Evolutionary conservation across 1,140 invertebrate species (phyloP), one percentile per base, ranked within the genome.

Genomic region (Ectropis grisescens): DNA sequence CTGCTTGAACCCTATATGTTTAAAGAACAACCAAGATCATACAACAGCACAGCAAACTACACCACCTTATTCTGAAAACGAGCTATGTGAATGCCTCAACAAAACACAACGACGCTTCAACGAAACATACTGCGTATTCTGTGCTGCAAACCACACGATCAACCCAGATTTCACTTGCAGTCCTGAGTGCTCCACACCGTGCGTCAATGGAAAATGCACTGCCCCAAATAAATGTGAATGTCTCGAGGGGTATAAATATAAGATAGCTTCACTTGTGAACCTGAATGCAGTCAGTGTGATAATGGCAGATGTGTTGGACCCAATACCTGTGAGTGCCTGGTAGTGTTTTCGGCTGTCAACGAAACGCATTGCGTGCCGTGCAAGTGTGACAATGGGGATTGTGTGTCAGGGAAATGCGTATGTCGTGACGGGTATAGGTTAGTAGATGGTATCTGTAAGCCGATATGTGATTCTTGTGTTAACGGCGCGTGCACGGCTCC

Each of bases 301-400:
- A 82, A 84, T 41, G 81, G 83, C 0, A 66, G 59, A 12, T 89
- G 87, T 37, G 41, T 58, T 4, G 71, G 60, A 0, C 86, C 86
- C 6, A 66, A 86, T 13, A 19, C 8, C 3, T 19, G 16, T 19
- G 8, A 8, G 3, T 19, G 16, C 8, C 16, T 19, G 3, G 16
- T 4, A 19, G 16, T 3, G 3, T 19, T 4, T 19, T 19, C 16
- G 8, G 16, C 16, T 4, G 16, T 19, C 16, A 8, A 19, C 8
- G 16, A 19, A 8, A 4, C 16, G 3, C 3, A 3, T 19, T 19
- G 16, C 16, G 16, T 8, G 8, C n/a, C n/a, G n/a, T n/a, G n/a
- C n/a, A n/a, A n/a, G n/a, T n/a, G n/a, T n/a, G n/a, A n/a, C n/a
- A n/a, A n/a, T n/a, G n/a, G n/a, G n/a, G n/a, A n/a, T n/a, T n/a